These are phyloP conservation scores for Arenaria interpres DNA, from an alignment of 2,113 vertebrate genomes.

Conservation along the genomic window DNA sequence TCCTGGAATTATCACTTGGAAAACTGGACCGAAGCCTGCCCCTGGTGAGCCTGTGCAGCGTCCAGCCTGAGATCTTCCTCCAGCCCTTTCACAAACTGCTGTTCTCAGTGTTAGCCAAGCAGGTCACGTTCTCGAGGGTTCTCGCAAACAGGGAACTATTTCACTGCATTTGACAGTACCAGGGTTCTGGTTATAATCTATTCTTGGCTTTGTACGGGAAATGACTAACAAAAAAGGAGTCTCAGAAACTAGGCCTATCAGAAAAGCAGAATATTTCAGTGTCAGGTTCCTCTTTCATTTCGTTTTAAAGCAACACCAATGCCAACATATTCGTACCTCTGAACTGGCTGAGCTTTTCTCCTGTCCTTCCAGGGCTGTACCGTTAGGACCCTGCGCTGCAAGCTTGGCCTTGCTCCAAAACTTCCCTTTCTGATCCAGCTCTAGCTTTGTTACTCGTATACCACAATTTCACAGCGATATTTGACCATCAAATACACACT, in stretches of 20 bases:
- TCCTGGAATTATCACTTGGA: neutral
- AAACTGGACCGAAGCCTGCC: neutral
- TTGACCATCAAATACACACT: fast-evolving
- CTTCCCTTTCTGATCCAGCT: neutral
- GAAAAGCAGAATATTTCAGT: neutral
- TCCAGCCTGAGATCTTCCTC: neutral
- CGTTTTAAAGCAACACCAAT: neutral
- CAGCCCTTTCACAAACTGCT: neutral
- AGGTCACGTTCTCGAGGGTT: neutral
- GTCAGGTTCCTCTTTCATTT: neutral
- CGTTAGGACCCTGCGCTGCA: neutral
- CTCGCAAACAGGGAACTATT: neutral
- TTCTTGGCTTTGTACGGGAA: neutral
- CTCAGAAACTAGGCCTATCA: neutral
- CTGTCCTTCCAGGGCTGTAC: fast-evolving
- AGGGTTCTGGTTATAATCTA: neutral
- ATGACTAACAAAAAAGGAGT: neutral
- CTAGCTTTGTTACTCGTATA: fast-evolving
- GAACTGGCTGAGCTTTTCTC: fast-evolving
- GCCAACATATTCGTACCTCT: fast-evolving
- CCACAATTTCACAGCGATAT: fast-evolving
- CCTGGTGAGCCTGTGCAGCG: neutral
- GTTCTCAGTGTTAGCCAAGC: neutral
- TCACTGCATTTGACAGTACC: neutral
- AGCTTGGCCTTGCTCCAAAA: neutral